Evolutionary conservation across 30 jellyfish, hydroid and myxozoan species (phyloP), one percentile per base, ranked within the genome.

Genomic region (Turritopsis dohrnii): DNA sequence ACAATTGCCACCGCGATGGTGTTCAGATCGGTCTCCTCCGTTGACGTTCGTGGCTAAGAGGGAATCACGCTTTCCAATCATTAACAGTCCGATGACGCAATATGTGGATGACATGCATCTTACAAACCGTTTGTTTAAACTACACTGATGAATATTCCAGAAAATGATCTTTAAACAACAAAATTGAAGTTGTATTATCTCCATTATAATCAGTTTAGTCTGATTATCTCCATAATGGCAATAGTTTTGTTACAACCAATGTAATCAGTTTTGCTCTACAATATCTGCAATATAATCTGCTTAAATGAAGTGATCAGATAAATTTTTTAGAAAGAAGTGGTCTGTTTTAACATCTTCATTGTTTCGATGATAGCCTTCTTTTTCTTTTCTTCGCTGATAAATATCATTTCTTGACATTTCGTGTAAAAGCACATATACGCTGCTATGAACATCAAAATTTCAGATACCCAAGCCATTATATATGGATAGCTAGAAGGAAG

Each of bases 31-130:
- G 24, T 7, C 65, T 24, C 54, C 28, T n/a, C 83, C 83, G 16
- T 16, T 74, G 27, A 24, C 13, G 16, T 74, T 74, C 41, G 65
- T 26, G 27, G 41, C 27, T 30, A 26, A 74, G 21, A 74, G 65
- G 0, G 85, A 29, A 81, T 66, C 71, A 9, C 89, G 90, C 29
- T 85, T 80, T 54, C 97, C 97, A 24, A 83, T 71, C 65, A 72
- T 79, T 0, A 90, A 90, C 89, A 90, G 97, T 75, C 90, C 89
- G 1, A 90, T 90, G 97, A 85, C 97, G 52, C 75, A 84, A 91
- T 90, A 81, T 23, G 79, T 81, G 16, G 83, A 74, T 21, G 83
- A 26, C 65, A 29, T 29, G 65, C 83, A 74, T n/a, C 19, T 74
- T 0, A 74, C 83, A 24, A 74, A 74, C 24, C 83, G 83, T n/a